A percentile compares a stretch with the other conserved stretches of the same genome.
Evolutionary conservation across 2,113 vertebrate species (phyloP).

Genomic region (Platichthys flesus): DNA sequence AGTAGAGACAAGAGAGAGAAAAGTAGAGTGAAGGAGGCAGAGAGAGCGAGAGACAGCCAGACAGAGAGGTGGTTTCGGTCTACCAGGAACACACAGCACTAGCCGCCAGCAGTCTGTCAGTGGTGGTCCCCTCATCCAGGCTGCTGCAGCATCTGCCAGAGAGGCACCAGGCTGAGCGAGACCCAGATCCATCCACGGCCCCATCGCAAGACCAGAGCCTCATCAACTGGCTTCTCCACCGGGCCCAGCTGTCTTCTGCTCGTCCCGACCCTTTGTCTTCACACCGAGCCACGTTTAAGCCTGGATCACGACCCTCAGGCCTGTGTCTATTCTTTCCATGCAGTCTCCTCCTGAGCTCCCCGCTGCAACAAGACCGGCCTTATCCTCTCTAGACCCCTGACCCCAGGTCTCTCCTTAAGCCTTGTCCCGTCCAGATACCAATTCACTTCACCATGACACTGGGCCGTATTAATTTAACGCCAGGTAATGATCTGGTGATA

Average conservation of each 20-base stretch:
- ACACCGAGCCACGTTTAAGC: slow-evolving; percentile 55
- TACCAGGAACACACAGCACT: slow-evolving; percentile 70
- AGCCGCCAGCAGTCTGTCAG: slow-evolving; percentile 76
- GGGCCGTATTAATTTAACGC: no score
- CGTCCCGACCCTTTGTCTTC: slow-evolving; percentile 50
- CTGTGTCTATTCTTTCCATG: slow-evolving; percentile 38
- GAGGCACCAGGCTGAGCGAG: slow-evolving; percentile 75
- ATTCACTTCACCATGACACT: neutral
- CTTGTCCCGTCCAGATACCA: slow-evolving; percentile 26
- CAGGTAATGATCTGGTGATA: neutral
- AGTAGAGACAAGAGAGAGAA: slow-evolving; percentile 31
- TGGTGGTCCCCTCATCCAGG: slow-evolving; percentile 84
- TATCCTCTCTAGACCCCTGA: slow-evolving; percentile 21
- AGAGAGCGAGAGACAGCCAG: slow-evolving; percentile 54
- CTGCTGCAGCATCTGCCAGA: slow-evolving; percentile 89
- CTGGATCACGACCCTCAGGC: slow-evolving; percentile 52
- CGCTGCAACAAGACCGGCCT: slow-evolving; percentile 25
- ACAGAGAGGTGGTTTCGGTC: slow-evolving; percentile 72
- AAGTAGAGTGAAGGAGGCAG: slow-evolving; percentile 39
- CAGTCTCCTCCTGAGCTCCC: slow-evolving; percentile 25
- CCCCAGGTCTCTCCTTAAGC: slow-evolving; percentile 7
- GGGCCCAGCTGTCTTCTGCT: slow-evolving; percentile 64
- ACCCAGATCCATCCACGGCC: slow-evolving; percentile 65
- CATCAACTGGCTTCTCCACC: slow-evolving; percentile 61
- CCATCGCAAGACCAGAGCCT: slow-evolving; percentile 60